A percentile compares a stretch with the other conserved stretches of the same genome.
These are phyloP conservation scores for Empidonax traillii DNA, from an alignment of 2,113 vertebrate species.

Conservation along the genomic window DNA sequence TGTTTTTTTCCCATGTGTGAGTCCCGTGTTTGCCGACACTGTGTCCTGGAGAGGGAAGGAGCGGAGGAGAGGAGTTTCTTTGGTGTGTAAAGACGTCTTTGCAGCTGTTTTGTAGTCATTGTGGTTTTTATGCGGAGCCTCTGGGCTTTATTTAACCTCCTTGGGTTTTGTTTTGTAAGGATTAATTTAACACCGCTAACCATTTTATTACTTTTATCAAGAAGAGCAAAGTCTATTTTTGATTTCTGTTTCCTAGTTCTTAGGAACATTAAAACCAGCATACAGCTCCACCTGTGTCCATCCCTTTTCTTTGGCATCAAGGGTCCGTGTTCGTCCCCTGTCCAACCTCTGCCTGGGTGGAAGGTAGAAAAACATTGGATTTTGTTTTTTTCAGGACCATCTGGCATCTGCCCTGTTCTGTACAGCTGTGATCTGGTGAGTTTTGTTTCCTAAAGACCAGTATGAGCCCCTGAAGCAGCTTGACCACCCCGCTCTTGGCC, in stretches of 20 bases:
- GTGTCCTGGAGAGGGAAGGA: neutral
- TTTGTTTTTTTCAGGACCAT: neutral
- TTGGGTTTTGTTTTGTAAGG: slow-evolving; percentile 62
- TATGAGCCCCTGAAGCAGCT: neutral
- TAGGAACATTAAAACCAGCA: slow-evolving; percentile 69
- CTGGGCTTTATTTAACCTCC: slow-evolving; percentile 45
- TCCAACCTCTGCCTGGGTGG: neutral
- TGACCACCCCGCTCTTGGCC: neutral
- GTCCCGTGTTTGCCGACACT: neutral
- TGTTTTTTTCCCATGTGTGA: slow-evolving; percentile 1
- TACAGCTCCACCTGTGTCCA: neutral
- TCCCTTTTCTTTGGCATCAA: neutral
- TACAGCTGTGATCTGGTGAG: too few species aligned
- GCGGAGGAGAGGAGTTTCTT: neutral
- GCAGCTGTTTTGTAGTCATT: slow-evolving; percentile 56
- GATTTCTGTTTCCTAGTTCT: slow-evolving; percentile 69
- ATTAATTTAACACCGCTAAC: slow-evolving; percentile 73
- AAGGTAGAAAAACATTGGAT: fast-evolving
- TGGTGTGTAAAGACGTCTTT: slow-evolving; percentile 21
- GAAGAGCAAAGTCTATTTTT: slow-evolving; percentile 73
- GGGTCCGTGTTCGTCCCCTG: neutral
- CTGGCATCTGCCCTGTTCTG: fast-evolving
- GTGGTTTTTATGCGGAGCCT: slow-evolving; percentile 20
- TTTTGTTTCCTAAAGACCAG: neutral
- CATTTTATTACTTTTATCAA: slow-evolving; percentile 73